Base-by-base conservation (phyloP, 2,113 vertebrate genomes). In the Lathamus discolor region DNA sequence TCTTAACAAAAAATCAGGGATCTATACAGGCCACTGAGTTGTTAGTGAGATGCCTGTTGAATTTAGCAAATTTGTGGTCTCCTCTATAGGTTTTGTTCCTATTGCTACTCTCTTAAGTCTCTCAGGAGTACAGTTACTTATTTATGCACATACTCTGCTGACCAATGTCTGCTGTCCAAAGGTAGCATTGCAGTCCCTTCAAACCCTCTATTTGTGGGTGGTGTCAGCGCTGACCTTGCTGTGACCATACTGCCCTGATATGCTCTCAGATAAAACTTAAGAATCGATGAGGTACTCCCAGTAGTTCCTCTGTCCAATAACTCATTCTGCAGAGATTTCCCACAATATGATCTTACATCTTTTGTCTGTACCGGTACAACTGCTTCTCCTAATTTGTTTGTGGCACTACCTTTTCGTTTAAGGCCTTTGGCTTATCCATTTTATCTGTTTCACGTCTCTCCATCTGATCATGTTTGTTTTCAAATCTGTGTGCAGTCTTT, bases 241-340 rank as follows among this genome's bases (percentile, higher is more conserved):
- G 63, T 79, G 67, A 75, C 86, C 67, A 37, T 33, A 43, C 57
- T 59, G 74, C 67, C 80, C 57, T 85, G 49, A 78, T 74, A 43
- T 35, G 44, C n/a, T 84, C 48, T 72, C 49, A 64, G 51, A 69
- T 78, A 92, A 88, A 92, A 92, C 35, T 88, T 68, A 69, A 75
- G 51, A 88, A 75, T 37, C 87, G 27, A 61, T 81, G 43, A 83
- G 33, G 41, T 51, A 86, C 44, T 37, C 33, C 33, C 12, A 61
- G n/a, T 63, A 72, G 37, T 86, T 93, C 70, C 23, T 88, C 73
- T 84, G 63, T n/a, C 43, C 79, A 67, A 82, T 90, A 76, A 68
- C 83, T 94, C 52, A 68, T 88, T 93, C 55, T 55, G 48, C 67
- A 78, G 83, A 92, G 74, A 78, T 87, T 95, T 96, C 77, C 37